Conservation (phyloP, 2,113 vertebrate species). For the Chascanopsetta lugubris region DNA sequence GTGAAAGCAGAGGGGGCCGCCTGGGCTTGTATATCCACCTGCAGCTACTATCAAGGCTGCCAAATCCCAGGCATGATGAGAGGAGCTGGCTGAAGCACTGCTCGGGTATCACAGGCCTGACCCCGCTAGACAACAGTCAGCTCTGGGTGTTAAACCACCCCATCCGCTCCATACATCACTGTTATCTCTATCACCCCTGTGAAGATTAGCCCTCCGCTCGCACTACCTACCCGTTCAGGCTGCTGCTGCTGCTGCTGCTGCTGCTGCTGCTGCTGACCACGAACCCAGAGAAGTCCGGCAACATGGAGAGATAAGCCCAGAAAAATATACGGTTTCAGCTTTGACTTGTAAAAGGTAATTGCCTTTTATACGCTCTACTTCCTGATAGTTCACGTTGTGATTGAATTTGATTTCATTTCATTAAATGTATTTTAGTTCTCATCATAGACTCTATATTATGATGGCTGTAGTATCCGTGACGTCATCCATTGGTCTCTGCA, state of each 20-base stretch:
- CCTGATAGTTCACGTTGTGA: too few species aligned
- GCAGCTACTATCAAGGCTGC: constrained; percentile 59
- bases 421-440: too few species aligned
- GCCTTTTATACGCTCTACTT: too few species aligned
- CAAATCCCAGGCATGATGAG: constrained; percentile 56
- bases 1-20: constrained; percentile 45
- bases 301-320: constrained; percentile 36
- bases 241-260: constrained; percentile 25
- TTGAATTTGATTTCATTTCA: too few species aligned
- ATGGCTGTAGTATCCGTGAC: too few species aligned
- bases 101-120: constrained; percentile 66
- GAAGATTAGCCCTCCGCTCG: constrained; percentile 70
- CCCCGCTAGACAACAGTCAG: constrained; percentile 69
- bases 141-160: constrained; percentile 72
- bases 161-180: constrained; percentile 73
- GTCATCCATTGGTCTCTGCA: too few species aligned
- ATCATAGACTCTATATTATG: too few species aligned
- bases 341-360: constrained; percentile 16
- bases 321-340: constrained; percentile 6
- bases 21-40: constrained; percentile 50
- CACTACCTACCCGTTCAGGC: constrained; percentile 48
- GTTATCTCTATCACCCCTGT: constrained; percentile 72
- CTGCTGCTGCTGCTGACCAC: constrained; percentile 34
- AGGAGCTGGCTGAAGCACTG: constrained; percentile 49
- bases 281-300: constrained; percentile 18